phyloP scores from a whole-genome alignment of 2,888 invertebrate species.

The Punctoribates punctum region DNA sequence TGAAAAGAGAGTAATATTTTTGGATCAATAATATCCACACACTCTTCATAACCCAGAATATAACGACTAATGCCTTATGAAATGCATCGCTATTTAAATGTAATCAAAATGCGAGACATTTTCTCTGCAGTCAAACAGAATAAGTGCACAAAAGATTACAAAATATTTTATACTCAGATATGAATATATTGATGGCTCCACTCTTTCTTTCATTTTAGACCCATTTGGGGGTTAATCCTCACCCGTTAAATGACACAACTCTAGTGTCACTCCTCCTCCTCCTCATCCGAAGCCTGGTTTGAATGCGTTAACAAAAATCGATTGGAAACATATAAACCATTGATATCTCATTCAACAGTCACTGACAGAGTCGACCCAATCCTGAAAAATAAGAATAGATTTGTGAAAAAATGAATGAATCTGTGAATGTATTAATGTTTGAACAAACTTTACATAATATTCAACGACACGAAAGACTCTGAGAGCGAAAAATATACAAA shows the following conservation, averaged over 20 bases:
- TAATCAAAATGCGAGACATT: slow-evolving; percentile 5
- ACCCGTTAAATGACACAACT: too few species aligned
- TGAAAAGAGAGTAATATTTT: background rate
- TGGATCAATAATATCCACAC: background rate
- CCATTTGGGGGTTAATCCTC: too few species aligned
- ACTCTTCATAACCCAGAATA: background rate
- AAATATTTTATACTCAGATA: background rate
- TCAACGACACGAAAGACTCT: slow-evolving; percentile 18
- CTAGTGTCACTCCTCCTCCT: too few species aligned
- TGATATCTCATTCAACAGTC: background rate
- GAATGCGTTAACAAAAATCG: background rate
- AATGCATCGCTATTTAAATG: background rate
- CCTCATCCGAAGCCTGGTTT: background rate
- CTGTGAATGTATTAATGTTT: too few species aligned
- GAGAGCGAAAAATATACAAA: background rate
- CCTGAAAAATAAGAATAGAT: slow-evolving; percentile 3
- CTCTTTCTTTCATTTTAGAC: too few species aligned
- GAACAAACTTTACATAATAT: slow-evolving; percentile 26
- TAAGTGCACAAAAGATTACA: background rate
- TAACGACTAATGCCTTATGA: background rate
- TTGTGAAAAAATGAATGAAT: background rate
- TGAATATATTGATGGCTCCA: too few species aligned
- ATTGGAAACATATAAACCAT: background rate
- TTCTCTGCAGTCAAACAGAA: background rate
- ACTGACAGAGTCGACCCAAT: background rate